A percentile compares a stretch with the other conserved stretches of the same genome.
Evolutionary conservation across 2,113 vertebrate genomes (phyloP).

Genomic region (Mormyrus lacerda): DNA sequence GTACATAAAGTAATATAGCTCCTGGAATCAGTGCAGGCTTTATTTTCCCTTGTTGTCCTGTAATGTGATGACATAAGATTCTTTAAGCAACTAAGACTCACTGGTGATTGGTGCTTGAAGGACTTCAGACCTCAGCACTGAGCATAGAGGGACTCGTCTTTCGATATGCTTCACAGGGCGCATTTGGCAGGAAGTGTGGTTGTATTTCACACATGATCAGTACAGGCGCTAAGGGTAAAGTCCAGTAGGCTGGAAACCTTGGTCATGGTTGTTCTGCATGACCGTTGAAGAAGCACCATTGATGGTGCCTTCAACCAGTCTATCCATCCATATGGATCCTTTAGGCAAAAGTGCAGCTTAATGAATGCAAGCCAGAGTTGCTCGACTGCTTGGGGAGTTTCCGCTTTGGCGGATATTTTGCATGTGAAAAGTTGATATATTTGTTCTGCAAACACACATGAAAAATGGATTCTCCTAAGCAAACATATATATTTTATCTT

Average conservation of each 20-base stretch:
- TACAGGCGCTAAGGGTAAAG: not conserved
- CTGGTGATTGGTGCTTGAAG: not conserved
- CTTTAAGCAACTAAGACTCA: not conserved
- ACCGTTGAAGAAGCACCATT: not conserved
- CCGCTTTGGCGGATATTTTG: not conserved
- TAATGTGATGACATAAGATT: not conserved
- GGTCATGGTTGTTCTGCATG: not conserved
- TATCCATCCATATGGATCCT: not conserved
- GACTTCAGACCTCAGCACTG: constrained; percentile 16
- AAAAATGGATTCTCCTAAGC: constrained; percentile 31
- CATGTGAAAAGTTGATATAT: not conserved
- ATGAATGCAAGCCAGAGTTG: not conserved
- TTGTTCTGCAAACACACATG: constrained; percentile 19
- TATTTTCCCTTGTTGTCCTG: not conserved
- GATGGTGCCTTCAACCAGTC: not conserved
- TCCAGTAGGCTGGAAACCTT: not conserved
- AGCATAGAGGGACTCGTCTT: constrained; percentile 11
- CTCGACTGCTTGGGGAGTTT: not conserved
- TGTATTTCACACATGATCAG: constrained; percentile 34
- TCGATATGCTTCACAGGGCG: not conserved
- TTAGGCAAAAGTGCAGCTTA: not conserved
- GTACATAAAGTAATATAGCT: not conserved
- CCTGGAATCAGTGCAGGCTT: not conserved
- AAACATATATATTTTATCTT: constrained; percentile 11
- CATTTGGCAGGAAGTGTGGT: constrained; percentile 25